Percentiles rank a stretch among this genome's conserved stretches.
These are phyloP conservation scores for Idris sp. DNA, from an alignment of 1,140 invertebrate genomes.

Conservation along the genomic window DNA sequence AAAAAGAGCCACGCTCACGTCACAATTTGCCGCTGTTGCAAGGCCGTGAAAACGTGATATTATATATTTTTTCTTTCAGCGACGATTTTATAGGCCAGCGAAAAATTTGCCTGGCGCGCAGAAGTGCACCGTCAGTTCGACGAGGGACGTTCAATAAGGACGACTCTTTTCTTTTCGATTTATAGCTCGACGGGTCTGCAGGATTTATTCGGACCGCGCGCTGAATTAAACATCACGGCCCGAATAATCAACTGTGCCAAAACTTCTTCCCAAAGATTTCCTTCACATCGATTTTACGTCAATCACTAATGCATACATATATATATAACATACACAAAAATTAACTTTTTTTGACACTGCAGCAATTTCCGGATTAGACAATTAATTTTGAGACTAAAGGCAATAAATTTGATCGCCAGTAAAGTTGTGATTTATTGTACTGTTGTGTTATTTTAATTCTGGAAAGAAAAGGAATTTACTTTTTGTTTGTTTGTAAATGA, in stretches of 20 bases:
- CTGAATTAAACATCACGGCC: constrained; percentile 2
- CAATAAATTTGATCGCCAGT: no score
- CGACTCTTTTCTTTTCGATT: no score
- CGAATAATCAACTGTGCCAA: constrained; percentile 8
- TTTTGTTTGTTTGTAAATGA: no score
- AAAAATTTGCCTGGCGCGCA: constrained; percentile 7
- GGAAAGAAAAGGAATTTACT: no score
- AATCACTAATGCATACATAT: no score
- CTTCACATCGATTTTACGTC: background rate
- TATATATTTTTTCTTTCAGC: no score
- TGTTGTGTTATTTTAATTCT: no score
- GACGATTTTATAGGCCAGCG: constrained; percentile 16
- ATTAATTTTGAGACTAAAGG: no score
- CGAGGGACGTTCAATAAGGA: constrained; percentile 12
- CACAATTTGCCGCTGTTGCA: constrained; percentile 11
- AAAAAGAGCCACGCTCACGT: constrained; percentile 42
- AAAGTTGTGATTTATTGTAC: no score
- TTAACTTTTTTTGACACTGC: no score
- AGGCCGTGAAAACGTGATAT: constrained; percentile 20
- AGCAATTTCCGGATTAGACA: no score
- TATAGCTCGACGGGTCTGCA: background rate
- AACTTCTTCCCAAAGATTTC: background rate
- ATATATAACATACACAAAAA: no score
- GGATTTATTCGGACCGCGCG: background rate
- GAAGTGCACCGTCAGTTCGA: constrained; percentile 6